Conservation (phyloP, 2,113 vertebrate species). For the Phainopepla nitens region DNA sequence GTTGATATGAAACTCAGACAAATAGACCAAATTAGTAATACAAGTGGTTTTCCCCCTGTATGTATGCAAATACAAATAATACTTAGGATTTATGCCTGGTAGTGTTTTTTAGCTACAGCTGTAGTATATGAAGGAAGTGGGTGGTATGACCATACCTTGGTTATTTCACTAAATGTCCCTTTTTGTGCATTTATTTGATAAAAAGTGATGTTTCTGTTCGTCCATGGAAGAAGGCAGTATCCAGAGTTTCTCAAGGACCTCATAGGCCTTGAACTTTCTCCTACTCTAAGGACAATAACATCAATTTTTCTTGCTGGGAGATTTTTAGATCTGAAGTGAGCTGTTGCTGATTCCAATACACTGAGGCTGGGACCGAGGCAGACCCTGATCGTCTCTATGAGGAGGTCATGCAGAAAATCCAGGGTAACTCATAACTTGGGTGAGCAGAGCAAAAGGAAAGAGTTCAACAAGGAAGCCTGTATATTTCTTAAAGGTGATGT, state of each 20-base stretch:
- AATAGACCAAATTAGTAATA: not conserved
- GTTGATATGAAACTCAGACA: not conserved
- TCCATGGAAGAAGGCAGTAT: not conserved
- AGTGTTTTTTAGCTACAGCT: not conserved
- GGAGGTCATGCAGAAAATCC: not conserved
- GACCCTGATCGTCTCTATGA: not conserved
- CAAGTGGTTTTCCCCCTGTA: not conserved
- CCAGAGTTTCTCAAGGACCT: not conserved
- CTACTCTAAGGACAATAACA: not conserved
- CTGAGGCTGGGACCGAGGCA: not conserved
- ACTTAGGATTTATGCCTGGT: not conserved
- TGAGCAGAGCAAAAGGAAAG: not conserved
- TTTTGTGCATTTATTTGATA: not conserved
- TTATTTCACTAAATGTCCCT: not conserved
- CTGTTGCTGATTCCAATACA: not conserved
- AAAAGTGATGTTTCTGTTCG: not conserved
- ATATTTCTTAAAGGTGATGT: not conserved
- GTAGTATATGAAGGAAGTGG: not conserved
- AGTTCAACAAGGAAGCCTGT: not conserved
- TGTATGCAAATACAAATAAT: not conserved
- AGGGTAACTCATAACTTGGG: rapidly evolving
- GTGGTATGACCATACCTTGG: not conserved
- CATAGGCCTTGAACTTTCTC: not conserved
- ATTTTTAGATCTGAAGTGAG: not conserved
- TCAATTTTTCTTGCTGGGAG: not conserved